phyloP scores from a whole-genome alignment of 2,888 invertebrate species.

The Caenorhabditis sinica region DNA sequence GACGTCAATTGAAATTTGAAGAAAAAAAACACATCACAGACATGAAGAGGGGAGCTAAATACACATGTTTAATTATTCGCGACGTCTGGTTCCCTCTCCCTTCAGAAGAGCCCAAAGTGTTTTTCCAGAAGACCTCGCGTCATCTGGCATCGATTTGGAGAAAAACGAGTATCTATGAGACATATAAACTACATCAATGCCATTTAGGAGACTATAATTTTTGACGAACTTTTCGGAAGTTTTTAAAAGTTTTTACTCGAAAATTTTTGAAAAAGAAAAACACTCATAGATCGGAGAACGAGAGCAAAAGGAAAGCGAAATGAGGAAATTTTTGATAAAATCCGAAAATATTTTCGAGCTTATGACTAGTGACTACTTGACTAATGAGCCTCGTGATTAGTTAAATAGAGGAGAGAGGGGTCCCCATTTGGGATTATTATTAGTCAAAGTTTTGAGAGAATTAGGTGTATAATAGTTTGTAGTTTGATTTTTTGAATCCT shows the following conservation, averaged over 20 bases:
- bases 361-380: too few species aligned
- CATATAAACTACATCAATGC: neutral
- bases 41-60: neutral
- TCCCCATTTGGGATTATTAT: too few species aligned
- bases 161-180: neutral
- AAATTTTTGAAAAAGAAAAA: neutral
- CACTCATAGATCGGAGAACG: neutral
- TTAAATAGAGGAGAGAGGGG: too few species aligned
- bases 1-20: too few species aligned
- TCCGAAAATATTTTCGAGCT: too few species aligned
- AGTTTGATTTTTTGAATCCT: too few species aligned
- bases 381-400: too few species aligned
- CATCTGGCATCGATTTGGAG: neutral
- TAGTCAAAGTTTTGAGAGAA: too few species aligned
- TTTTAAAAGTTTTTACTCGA: neutral
- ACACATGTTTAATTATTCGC: slow-evolving; percentile 9
- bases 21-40: neutral
- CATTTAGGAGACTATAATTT: neutral
- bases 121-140: neutral
- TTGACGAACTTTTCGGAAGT: neutral
- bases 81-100: neutral
- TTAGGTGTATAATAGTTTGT: too few species aligned
- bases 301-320: neutral
- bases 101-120: neutral
- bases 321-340: too few species aligned